phyloP scores from a whole-genome alignment of 1,140 invertebrate genomes.

The Sitobion miscanthi region DNA sequence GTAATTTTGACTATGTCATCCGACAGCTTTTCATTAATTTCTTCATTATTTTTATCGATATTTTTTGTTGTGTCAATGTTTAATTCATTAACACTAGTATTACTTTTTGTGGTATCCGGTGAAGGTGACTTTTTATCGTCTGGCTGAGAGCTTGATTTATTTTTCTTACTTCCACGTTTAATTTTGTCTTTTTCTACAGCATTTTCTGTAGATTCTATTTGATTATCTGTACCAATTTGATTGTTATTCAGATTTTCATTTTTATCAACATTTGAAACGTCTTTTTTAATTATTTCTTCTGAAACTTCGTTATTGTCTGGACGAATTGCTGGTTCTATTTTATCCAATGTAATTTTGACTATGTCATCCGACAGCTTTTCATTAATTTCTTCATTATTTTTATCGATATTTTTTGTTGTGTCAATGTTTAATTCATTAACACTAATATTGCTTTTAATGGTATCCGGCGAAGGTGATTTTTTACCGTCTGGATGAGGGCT shows the following conservation, averaged over 20 bases:
- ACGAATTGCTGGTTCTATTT: too few relatives aligned
- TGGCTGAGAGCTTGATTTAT: slow-evolving; percentile 57
- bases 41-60: neutral
- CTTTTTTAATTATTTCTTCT: neutral
- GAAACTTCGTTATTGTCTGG: too few relatives aligned
- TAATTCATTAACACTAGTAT: slow-evolving; percentile 59
- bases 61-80: slow-evolving; percentile 37
- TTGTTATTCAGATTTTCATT: neutral
- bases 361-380: neutral
- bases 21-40: slow-evolving; percentile 41
- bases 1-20: neutral
- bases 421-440: slow-evolving; percentile 58
- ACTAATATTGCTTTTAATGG: slow-evolving; percentile 59
- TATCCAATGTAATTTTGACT: too few relatives aligned
- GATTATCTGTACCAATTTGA: neutral
- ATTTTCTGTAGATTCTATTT: slow-evolving; percentile 18
- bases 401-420: neutral
- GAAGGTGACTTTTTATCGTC: slow-evolving; percentile 55
- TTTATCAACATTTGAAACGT: neutral
- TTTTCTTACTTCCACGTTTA: slow-evolving; percentile 15
- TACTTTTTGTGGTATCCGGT: slow-evolving; percentile 58
- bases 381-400: neutral
- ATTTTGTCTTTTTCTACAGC: neutral
- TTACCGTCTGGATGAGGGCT: slow-evolving; percentile 58
- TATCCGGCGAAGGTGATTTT: slow-evolving; percentile 56